Evolutionary conservation across 2,113 vertebrate genomes (phyloP), one percentile per base, ranked within the genome.

Genomic region (Mirza zaza): DNA sequence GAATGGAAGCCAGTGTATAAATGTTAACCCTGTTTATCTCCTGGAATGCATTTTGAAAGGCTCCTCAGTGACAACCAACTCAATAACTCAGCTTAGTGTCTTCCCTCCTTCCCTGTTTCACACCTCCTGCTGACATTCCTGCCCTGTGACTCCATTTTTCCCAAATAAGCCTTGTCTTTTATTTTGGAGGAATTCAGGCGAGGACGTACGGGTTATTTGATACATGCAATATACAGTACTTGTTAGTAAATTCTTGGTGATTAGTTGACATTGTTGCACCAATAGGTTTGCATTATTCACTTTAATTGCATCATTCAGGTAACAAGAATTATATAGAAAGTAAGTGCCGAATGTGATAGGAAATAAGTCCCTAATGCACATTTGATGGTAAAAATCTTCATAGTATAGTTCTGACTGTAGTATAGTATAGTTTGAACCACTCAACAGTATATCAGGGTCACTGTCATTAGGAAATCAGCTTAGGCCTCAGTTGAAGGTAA

Each of bases 161-260:
- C n/a, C 29, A 71, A 73, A 87, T 81, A 63, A 57, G 32, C 14
- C 20, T 55, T 81, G 18, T 25, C 45, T 91, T 36, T 71, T 71
- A 81, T 39, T 92, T 87, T 82, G 76, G 27, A 42, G 27, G 9
- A n/a, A 34, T 23, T 57, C 68, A 76, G 57, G 23, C 36, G 34
- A 75, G 81, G 90, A 52, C 21, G 63, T 29, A 34, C 18, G n/a
- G 25, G 82, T 42, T 91, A 82, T 76, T 61, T 68, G 45, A 67
- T 13, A 76, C 27, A 76, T 76, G 48, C 39, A 82, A 68, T 42
- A 39, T 61, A 61, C 18, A 76, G 15, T 71, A 52, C 36, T 75
- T 80, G 45, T 29, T 57, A 81, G 50, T 71, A 89, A 85, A 90
- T 91, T 81, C 67, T 90, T 55, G 36, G n/a, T 90, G 73, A 81